phyloP scores from a whole-genome alignment of 2,797 vertebrate genomes.

The Parauchenoglanis punctatus region DNA sequence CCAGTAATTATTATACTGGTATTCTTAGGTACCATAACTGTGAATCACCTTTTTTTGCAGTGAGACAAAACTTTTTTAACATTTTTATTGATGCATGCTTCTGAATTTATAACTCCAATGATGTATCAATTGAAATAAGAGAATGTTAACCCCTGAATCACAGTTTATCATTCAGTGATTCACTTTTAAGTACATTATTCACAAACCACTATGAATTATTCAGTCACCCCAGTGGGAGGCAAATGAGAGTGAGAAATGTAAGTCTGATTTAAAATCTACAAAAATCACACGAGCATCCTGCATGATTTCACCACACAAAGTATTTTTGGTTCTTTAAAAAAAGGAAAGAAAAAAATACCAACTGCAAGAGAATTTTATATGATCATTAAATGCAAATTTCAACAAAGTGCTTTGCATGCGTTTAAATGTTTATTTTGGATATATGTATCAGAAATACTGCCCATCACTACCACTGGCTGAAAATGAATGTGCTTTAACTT shows the following conservation, averaged over 20 bases:
- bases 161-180: background rate
- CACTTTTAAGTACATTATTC: background rate
- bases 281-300: background rate
- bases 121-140: background rate
- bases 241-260: background rate
- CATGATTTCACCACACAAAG: background rate
- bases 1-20: background rate
- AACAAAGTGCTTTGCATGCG: background rate
- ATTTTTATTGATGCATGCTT: background rate
- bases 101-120: background rate
- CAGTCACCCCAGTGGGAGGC: background rate
- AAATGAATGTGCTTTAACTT: slow-evolving; percentile 1
- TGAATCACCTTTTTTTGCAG: background rate
- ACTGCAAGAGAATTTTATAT: background rate
- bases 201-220: background rate
- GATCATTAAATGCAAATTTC: background rate
- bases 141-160: background rate
- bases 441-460: background rate
- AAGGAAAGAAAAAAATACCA: background rate
- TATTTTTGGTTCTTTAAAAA: background rate
- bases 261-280: background rate
- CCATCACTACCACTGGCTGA: background rate
- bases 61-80: background rate
- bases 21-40: background rate
- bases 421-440: background rate